Conservation (phyloP, 1,140 invertebrate genomes). For the Druon quercuslanigerum region DNA sequence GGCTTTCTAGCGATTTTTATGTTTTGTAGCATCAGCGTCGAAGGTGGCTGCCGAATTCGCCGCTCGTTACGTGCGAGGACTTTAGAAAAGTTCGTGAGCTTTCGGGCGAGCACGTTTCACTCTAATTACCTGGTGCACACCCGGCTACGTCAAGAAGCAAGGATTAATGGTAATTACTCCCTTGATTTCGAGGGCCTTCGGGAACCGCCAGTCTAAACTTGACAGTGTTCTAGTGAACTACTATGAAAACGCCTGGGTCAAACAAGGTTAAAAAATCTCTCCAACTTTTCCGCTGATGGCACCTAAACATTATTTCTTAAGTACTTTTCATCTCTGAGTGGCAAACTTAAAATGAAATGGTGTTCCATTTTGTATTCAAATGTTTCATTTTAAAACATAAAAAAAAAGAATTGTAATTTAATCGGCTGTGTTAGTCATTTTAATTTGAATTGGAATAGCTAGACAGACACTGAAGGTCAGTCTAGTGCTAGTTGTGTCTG, state of each 20-base stretch:
- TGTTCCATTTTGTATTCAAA: background rate
- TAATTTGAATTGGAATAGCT: too few relatives aligned
- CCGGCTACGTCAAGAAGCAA: conserved; percentile 8
- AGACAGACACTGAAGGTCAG: too few relatives aligned
- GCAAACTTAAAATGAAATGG: too few relatives aligned
- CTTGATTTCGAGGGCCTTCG: conserved; percentile 44
- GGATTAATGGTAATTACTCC: conserved; percentile 54
- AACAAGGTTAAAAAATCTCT: conserved; percentile 12
- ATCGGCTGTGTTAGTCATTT: too few relatives aligned
- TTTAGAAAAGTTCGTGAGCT: conserved; percentile 12
- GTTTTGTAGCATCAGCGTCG: background rate
- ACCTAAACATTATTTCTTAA: background rate
- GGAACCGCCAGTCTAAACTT: conserved; percentile 26
- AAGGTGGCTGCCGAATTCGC: conserved; percentile 30
- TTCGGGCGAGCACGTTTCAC: conserved; percentile 49
- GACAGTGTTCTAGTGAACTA: background rate
- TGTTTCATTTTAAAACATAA: conserved; percentile 40
- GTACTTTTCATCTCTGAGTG: conserved; percentile 2
- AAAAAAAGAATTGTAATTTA: conserved; percentile 27
- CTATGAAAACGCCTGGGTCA: conserved; percentile 1
- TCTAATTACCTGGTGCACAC: conserved; percentile 55
- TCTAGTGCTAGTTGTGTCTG: too few relatives aligned
- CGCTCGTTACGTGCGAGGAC: conserved; percentile 30
- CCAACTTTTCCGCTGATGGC: background rate
- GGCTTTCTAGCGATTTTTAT: too few relatives aligned